Conservation (phyloP, 1,140 invertebrate species). For the Ctenoplectra terminalis region DNA sequence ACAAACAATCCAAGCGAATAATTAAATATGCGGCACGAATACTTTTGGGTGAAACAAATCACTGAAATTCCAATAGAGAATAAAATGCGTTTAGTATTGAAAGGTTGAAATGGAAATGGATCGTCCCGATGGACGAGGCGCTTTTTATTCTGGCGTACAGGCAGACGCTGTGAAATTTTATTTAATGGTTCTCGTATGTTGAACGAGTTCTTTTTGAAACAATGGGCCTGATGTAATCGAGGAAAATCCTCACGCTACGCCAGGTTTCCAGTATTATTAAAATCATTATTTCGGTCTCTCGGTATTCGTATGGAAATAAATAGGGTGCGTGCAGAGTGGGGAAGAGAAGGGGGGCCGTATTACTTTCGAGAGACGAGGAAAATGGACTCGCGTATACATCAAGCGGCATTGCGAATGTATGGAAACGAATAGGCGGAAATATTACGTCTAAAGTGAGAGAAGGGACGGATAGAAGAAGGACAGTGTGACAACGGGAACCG, state of each 20-base stretch:
- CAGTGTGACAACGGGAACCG: slow-evolving; percentile 11
- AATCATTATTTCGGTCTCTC: slow-evolving; percentile 63
- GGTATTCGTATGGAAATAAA: slow-evolving; percentile 65
- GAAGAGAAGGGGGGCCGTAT: slow-evolving; percentile 37
- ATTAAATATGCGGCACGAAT: slow-evolving; percentile 43
- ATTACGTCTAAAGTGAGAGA: slow-evolving; percentile 53
- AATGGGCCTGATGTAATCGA: slow-evolving; percentile 44
- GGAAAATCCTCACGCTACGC: slow-evolving; percentile 29
- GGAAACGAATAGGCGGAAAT: slow-evolving; percentile 67
- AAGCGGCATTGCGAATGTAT: slow-evolving; percentile 43
- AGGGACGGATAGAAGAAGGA: slow-evolving; percentile 13
- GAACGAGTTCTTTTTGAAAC: slow-evolving; percentile 39
- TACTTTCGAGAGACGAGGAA: slow-evolving; percentile 62
- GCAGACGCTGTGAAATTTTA: slow-evolving; percentile 39
- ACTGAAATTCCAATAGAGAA: slow-evolving; percentile 41
- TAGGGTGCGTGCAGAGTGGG: slow-evolving; percentile 41
- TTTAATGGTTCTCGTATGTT: slow-evolving; percentile 49
- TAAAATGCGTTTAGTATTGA: slow-evolving; percentile 39
- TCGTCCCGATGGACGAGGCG: slow-evolving; percentile 43
- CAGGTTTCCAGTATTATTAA: slow-evolving; percentile 57
- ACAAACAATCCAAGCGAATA: slow-evolving; percentile 41
- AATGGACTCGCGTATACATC: slow-evolving; percentile 52
- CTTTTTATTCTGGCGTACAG: slow-evolving; percentile 21
- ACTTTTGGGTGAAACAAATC: slow-evolving; percentile 50
- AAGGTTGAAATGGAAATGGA: slow-evolving; percentile 49